These are phyloP conservation scores for Sebastes nivosus DNA, from an alignment of 2,797 vertebrate genomes.

Conservation along the genomic window DNA sequence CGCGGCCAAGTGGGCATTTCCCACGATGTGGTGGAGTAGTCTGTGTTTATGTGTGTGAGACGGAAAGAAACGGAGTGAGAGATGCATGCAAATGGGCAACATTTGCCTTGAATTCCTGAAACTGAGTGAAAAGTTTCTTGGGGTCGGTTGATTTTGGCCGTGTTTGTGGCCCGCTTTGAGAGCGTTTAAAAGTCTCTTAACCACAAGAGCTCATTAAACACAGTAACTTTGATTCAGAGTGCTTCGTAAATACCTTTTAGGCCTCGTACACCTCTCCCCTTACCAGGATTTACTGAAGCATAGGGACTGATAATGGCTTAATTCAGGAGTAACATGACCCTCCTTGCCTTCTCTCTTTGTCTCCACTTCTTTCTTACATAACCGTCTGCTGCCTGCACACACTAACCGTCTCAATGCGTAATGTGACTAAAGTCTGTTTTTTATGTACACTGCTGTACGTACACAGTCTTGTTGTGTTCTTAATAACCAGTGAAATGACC, in stretches of 20 bases:
- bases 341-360: conserved; percentile 26
- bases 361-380: conserved; percentile 32
- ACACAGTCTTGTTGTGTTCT: conserved; percentile 1
- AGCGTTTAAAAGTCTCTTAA: conserved; percentile 25
- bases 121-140: conserved; percentile 12
- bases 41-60: not conserved
- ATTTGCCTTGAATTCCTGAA: conserved; percentile 20
- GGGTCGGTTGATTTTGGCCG: not conserved
- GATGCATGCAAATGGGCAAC: conserved; percentile 19
- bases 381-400: conserved; percentile 13
- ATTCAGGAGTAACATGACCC: conserved; percentile 47
- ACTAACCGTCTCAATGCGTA: not conserved
- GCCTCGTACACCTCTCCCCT: conserved; percentile 36
- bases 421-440: conserved; percentile 3
- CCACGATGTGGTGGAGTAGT: conserved; percentile 23
- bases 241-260: conserved; percentile 54
- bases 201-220: conserved; percentile 40
- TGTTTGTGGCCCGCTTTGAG: conserved; percentile 11
- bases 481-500: conserved; percentile 23
- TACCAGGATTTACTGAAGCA: conserved; percentile 42
- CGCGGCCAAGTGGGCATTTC: conserved; percentile 48
- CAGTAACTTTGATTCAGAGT: conserved; percentile 32
- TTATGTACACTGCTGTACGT: not conserved
- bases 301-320: conserved; percentile 47
- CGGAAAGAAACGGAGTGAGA: not conserved